phyloP scores from a whole-genome alignment of 2,797 vertebrate genomes.

The Chrosomus eos region DNA sequence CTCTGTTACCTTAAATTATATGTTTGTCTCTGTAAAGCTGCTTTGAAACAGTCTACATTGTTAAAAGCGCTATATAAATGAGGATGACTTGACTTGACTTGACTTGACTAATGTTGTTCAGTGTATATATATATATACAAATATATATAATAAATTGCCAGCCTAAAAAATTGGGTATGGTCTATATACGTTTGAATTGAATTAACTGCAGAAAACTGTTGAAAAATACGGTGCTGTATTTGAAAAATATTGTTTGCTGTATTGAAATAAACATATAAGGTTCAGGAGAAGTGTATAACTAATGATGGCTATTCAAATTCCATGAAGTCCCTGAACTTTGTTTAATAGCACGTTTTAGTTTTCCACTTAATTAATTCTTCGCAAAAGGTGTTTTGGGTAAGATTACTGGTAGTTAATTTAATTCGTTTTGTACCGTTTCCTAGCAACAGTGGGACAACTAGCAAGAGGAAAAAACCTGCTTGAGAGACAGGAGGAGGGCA shows the following conservation, averaged over 20 bases:
- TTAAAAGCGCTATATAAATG: no score
- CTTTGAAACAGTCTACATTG: no score
- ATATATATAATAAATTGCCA: no score
- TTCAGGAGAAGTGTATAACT: neutral
- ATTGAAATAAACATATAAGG: neutral
- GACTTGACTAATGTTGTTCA: no score
- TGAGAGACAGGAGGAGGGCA: conserved; percentile 17
- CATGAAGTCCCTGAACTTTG: neutral
- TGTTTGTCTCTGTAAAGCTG: no score
- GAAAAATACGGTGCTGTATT: neutral
- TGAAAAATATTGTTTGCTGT: neutral
- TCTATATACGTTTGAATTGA: neutral
- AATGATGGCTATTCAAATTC: neutral
- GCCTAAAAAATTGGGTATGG: neutral
- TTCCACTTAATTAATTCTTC: neutral
- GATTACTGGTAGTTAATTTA: conserved; percentile 50
- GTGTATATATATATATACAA: no score
- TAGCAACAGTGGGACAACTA: conserved; percentile 71
- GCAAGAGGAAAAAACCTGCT: conserved; percentile 47
- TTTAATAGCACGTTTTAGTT: neutral
- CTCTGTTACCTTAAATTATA: no score
- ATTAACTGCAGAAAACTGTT: neutral
- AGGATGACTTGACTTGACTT: no score
- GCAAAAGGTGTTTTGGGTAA: neutral
- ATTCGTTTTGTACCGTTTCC: conserved; percentile 65